These are phyloP conservation scores for Sylvia borin DNA, from an alignment of 2,797 vertebrate species.

Conservation along the genomic window DNA sequence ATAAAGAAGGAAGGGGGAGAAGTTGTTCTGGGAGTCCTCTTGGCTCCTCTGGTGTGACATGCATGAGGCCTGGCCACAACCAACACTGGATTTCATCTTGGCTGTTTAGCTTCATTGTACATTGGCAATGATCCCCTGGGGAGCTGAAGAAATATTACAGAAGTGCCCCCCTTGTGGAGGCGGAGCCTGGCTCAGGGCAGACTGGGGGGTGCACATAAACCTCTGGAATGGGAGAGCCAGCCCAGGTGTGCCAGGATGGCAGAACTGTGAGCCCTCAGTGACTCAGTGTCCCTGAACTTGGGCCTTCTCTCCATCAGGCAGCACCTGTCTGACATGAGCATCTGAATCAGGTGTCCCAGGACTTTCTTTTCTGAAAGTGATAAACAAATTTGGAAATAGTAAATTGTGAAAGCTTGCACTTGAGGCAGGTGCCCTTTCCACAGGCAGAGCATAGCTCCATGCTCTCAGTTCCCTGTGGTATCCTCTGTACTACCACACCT, in stretches of 20 bases:
- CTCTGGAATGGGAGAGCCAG: neutral
- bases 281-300: fast-evolving
- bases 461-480: neutral
- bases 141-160: neutral
- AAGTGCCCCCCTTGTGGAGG: neutral
- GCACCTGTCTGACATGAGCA: neutral
- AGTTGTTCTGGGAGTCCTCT: neutral
- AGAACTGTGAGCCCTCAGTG: neutral
- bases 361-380: neutral
- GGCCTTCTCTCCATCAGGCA: neutral
- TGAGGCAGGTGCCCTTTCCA: neutral
- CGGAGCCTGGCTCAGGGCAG: neutral
- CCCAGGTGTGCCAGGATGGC: neutral
- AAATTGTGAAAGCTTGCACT: neutral
- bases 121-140: neutral
- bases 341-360: neutral
- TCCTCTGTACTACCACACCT: neutral
- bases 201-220: too few relatives aligned
- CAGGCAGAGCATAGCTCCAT: neutral
- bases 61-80: neutral
- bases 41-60: neutral
- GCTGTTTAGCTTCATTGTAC: neutral
- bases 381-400: fast-evolving
- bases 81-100: neutral
- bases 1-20: neutral